Evolutionary conservation across 2,797 vertebrate genomes (phyloP).

Genomic region (Typhlichthys eigenmanni): DNA sequence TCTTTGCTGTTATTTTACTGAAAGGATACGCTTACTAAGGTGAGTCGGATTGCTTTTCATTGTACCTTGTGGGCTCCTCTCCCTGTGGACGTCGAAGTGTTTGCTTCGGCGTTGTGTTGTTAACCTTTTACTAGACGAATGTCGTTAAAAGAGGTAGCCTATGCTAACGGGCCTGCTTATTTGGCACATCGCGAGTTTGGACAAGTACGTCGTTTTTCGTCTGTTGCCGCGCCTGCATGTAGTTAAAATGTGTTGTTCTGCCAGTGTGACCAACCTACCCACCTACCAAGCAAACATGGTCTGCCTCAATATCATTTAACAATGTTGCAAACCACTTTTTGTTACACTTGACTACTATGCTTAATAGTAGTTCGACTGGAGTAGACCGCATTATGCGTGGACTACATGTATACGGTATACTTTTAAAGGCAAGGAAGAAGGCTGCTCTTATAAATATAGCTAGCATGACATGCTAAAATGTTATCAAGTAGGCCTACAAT

Average conservation of each 20-base stretch:
- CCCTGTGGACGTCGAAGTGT: slow-evolving; percentile 18
- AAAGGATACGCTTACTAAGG: slow-evolving; percentile 44
- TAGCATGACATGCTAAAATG: slow-evolving; percentile 41
- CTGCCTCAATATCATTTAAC: slow-evolving; percentile 14
- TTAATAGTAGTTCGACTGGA: not conserved
- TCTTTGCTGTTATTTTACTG: not conserved
- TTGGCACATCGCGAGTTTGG: not conserved
- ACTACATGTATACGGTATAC: slow-evolving; percentile 8
- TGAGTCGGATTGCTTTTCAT: slow-evolving; percentile 40
- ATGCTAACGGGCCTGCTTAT: fast-evolving
- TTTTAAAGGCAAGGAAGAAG: not conserved
- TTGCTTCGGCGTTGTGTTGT: slow-evolving; percentile 35
- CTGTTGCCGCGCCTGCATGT: slow-evolving; percentile 12
- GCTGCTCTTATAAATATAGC: slow-evolving; percentile 12
- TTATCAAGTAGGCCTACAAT: not conserved
- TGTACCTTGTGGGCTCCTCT: slow-evolving; percentile 17
- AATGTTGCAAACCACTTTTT: not conserved
- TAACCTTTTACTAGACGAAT: not conserved
- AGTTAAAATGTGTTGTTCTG: slow-evolving; percentile 22
- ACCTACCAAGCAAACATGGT: not conserved
- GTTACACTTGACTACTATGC: not conserved
- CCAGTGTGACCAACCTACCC: slow-evolving; percentile 23
- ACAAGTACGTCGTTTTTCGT: not conserved
- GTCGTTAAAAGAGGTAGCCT: not conserved
- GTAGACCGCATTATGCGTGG: slow-evolving; percentile 1